Evolutionary conservation across 2,888 invertebrate species (phyloP).

Genomic region (Ophioninae sp.): DNA sequence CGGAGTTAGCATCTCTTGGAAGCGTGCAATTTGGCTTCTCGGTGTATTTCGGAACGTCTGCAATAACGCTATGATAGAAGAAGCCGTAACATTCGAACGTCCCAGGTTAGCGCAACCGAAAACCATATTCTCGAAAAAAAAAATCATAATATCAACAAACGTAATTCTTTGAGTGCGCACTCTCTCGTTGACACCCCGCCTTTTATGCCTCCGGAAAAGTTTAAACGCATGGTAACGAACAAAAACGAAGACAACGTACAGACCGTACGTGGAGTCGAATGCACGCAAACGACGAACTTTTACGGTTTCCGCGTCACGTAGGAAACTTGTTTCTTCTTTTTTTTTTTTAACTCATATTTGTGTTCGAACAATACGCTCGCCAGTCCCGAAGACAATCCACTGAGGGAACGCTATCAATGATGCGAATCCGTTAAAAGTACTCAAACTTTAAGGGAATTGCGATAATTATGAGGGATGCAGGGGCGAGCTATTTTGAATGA

Average conservation of each 20-base stretch:
- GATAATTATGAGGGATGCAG: neutral
- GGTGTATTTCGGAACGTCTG: constrained; percentile 72
- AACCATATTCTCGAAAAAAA: constrained; percentile 44
- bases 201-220: constrained; percentile 14
- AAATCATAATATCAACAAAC: neutral
- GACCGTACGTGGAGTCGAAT: constrained; percentile 28
- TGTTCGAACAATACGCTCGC: neutral
- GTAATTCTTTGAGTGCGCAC: constrained; percentile 27
- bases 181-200: constrained; percentile 37
- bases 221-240: neutral
- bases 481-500: neutral
- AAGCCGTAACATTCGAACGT: constrained; percentile 71
- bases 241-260: neutral
- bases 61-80: constrained; percentile 73
- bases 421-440: neutral
- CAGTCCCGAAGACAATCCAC: neutral
- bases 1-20: constrained; percentile 52
- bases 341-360: constrained; percentile 4
- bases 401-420: neutral
- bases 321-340: neutral
- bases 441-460: neutral
- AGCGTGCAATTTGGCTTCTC: constrained; percentile 67
- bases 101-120: constrained; percentile 77
- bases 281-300: constrained; percentile 20
- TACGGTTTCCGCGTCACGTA: constrained; percentile 15